Percentiles rank a stretch among this genome's conserved stretches.
Evolutionary conservation across 2,888 invertebrate species (phyloP).

Genomic region (Euproctis similis): DNA sequence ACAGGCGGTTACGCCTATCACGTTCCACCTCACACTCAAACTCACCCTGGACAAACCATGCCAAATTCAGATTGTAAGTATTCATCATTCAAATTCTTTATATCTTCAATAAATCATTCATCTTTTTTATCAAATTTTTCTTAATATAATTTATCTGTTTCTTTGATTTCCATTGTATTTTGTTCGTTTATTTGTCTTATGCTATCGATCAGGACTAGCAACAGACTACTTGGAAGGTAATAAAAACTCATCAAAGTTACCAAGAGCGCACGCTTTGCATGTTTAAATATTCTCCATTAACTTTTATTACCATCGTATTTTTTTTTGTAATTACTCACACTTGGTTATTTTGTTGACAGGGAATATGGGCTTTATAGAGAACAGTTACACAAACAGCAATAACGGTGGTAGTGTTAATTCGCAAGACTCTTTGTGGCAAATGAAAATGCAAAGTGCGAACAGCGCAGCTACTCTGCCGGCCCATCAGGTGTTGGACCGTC

Average conservation of each 20-base stretch:
- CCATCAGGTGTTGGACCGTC: constrained; percentile 77
- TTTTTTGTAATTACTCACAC: too few relatives aligned
- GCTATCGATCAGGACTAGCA: constrained; percentile 45
- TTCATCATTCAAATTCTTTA: constrained; percentile 1
- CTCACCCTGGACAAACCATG: constrained; percentile 79
- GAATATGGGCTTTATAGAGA: constrained; percentile 94
- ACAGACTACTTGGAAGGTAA: constrained; percentile 44
- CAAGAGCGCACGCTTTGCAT: constrained; percentile 19
- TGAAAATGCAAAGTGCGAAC: constrained; percentile 90
- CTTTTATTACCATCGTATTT: too few relatives aligned
- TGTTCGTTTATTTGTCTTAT: constrained; percentile 33
- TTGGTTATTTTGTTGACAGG: constrained; percentile 46
- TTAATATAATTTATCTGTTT: constrained; percentile 11
- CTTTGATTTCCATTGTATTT: constrained; percentile 21
- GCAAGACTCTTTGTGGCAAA: constrained; percentile 95
- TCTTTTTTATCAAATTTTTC: constrained; percentile 3
- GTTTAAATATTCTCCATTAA: too few relatives aligned
- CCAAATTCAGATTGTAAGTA: constrained; percentile 87
- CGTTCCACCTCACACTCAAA: constrained; percentile 80
- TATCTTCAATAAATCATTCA: constrained; percentile 3
- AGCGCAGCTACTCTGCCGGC: constrained; percentile 76
- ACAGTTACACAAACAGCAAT: constrained; percentile 94
- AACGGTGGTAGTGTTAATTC: constrained; percentile 97
- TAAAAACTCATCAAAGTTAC: constrained; percentile 8
- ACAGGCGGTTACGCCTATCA: constrained; percentile 92